Percentiles rank a stretch among this genome's conserved stretches.
Evolutionary conservation across 2,113 vertebrate species (phyloP).

Genomic region (Urocolius indicus): DNA sequence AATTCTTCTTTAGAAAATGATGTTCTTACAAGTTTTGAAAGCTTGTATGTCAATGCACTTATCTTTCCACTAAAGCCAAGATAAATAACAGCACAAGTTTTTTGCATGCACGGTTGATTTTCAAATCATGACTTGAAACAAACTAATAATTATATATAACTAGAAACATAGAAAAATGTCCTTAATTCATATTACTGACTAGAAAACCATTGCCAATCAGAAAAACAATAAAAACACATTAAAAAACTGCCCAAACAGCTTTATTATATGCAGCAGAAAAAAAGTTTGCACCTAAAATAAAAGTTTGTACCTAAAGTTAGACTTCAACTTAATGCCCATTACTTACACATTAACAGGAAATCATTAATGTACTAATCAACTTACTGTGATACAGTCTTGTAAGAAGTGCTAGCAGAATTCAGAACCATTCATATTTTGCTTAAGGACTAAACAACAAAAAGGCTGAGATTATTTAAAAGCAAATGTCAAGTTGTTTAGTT

Average conservation of each 20-base stretch:
- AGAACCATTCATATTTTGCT: neutral
- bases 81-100: constrained; percentile 8
- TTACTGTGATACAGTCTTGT: neutral
- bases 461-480: neutral
- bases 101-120: neutral
- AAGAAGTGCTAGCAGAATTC: neutral
- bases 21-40: constrained; percentile 37
- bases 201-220: neutral
- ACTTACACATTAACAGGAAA: neutral
- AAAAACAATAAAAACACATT: neutral
- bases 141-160: neutral
- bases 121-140: constrained; percentile 30
- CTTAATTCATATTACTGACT: neutral
- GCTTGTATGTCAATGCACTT: neutral
- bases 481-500: neutral
- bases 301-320: neutral
- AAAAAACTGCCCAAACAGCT: neutral
- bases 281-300: neutral
- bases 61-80: constrained; percentile 2
- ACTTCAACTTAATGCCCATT: neutral
- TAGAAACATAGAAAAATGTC: neutral
- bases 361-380: neutral
- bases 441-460: neutral
- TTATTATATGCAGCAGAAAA: neutral
- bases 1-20: neutral